Evolutionary conservation across 2,113 vertebrate genomes (phyloP), one percentile per base, ranked within the genome.

Genomic region (Phodopus roborovskii): DNA sequence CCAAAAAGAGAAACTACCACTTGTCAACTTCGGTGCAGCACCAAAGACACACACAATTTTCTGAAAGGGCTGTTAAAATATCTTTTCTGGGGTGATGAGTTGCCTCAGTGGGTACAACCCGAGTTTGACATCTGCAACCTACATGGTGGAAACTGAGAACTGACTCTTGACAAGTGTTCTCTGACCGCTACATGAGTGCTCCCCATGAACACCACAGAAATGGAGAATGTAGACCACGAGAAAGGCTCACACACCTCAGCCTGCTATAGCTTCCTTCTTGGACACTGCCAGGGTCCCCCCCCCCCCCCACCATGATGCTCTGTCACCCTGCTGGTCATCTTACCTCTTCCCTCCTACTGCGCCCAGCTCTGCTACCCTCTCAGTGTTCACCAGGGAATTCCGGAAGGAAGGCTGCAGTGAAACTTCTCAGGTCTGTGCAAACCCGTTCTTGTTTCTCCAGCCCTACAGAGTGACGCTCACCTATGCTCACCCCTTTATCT

Each of bases 201-300:
- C 83, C 88, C 90, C 22, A 42, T 62, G 91, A 71, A 45, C 60
- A 81, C 66, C 45, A 53, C 66, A 82, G 58, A 92, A 92, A 90
- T 68, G 68, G 82, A 58, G 36, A 36, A 48, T n/a, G 50, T n/a
- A 12, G 94, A 39, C 64, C 42, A 71, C 20, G 77, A 42, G 88
- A 77, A 83, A n/a, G 5, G 12, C 53, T 77, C 88, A 36, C 83
- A 64, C 17, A 26, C 36, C 53, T 88, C 91, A 92, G 92, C 94
- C 85, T 92, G 77, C 90, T 75, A 90, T 89, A 75, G 91, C 90
- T 77, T 92, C 95, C 71, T 82, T 89, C 92, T 94, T 66, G 86
- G 91, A 89, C 89, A 90, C 48, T 89, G 96, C 82, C 82, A 33
- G 92, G 83, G 71, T 87, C 60, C 81, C 53, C 73, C 30, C 20